A percentile compares a stretch with the other conserved stretches of the same genome.
Evolutionary conservation across 2,888 invertebrate species (phyloP).

Genomic region (Isotomurus palustris): DNA sequence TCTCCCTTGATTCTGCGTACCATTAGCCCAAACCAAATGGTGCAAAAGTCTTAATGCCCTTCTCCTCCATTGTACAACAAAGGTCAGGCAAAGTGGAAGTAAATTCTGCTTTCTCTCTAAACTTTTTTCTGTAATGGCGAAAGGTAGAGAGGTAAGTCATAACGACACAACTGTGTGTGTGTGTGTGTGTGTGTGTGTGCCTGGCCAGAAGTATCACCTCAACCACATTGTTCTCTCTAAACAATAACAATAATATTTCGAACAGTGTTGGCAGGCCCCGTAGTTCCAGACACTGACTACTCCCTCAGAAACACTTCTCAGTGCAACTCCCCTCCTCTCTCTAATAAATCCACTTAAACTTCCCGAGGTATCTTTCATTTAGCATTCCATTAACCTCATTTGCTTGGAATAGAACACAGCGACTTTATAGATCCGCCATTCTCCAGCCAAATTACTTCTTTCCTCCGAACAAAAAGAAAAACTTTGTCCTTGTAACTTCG

Average conservation of each 20-base stretch:
- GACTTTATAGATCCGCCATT: too few species aligned
- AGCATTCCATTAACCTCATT: constrained; percentile 1
- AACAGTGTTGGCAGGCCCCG: too few species aligned
- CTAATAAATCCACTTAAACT: constrained; percentile 9
- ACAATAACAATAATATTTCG: constrained; percentile 12
- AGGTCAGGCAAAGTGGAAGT: neutral
- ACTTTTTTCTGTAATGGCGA: too few species aligned
- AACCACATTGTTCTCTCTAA: neutral
- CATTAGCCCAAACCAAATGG: too few species aligned
- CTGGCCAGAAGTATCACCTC: neutral
- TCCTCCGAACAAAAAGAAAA: too few species aligned
- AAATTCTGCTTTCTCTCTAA: neutral
- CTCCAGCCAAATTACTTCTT: too few species aligned
- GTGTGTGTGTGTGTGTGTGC: neutral
- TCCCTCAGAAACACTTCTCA: neutral
- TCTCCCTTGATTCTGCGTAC: too few species aligned
- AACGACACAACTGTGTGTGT: neutral
- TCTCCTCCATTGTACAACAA: too few species aligned
- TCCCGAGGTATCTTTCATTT: constrained; percentile 8
- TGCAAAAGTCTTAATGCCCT: too few species aligned
- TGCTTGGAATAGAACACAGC: too few species aligned
- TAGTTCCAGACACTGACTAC: too few species aligned
- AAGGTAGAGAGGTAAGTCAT: neutral
- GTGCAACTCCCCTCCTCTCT: neutral
- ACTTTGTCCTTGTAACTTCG: too few species aligned